Evolutionary conservation across 2,888 invertebrate genomes (phyloP), one percentile per base, ranked within the genome.

Genomic region (Abrostola tripartita): DNA sequence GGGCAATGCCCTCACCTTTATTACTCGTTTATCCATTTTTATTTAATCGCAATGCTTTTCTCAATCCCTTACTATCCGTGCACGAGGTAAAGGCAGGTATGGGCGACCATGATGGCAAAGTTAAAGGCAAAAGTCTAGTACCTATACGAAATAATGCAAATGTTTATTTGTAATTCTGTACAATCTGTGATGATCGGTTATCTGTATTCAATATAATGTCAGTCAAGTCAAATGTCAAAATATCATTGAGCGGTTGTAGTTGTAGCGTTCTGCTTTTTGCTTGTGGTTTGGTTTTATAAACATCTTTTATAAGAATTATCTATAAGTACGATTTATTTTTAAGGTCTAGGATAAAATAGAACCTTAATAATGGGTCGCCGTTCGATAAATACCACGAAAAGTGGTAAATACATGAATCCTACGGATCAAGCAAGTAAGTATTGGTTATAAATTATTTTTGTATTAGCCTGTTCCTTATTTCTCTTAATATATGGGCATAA

Each of bases 351-450:
- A 38, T 7, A 40, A 11, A 12, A 49, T 37, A 68, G 73, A 72
- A 35, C 44, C 44, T 2, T 5, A 47, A 96, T 95, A 80, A 99
- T 99, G 99, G 99, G 99, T 63, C 96, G 99, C 62, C 96, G 99
- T 80, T 99, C 99, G 50, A 99, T 99, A 84, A 99, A 99, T 95
- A 99, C 99, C 97, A 99, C 99, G 60, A 99, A 99, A 96, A 99
- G 99, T 98, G 99, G 99, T 90, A 99, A 99, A 96, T 99, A 98
- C 86, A 99, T 99, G 99, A 99, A 99, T 94, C 99, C 99, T 47
- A 99, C 99, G 6, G 99, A 99, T 92, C 99, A 99, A 97, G 99
- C 99, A 67, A 96, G 99, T 98, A 96, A 97, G 98, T 97, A 84
- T 79, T 68, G 65, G 68, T 67, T 76, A 71, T 65, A 59, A 65